These are phyloP conservation scores for Alexandromys fortis DNA, from an alignment of 2,113 vertebrate species.

Conservation along the genomic window DNA sequence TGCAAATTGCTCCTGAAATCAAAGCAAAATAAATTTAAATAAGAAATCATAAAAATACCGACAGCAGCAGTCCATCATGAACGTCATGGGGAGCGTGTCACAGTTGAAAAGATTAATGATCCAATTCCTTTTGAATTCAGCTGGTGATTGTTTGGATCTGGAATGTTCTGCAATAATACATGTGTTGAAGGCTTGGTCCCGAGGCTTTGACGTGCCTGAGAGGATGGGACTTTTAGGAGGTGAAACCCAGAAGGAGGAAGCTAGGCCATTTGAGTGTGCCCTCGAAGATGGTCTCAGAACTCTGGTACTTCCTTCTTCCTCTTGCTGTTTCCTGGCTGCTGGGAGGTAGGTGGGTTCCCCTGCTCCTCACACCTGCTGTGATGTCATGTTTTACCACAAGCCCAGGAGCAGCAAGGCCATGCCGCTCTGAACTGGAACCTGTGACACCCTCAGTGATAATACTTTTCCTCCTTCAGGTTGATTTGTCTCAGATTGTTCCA, in stretches of 20 bases:
- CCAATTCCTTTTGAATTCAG: background rate
- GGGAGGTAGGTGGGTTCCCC: background rate
- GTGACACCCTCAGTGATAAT: too few species aligned
- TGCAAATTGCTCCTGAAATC: background rate
- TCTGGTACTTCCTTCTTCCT: background rate
- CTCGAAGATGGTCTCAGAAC: background rate
- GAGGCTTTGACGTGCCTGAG: background rate
- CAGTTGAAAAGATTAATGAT: background rate
- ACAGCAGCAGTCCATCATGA: background rate
- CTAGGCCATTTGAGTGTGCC: background rate
- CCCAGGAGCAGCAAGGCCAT: background rate
- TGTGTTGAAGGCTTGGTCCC: background rate
- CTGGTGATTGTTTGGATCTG: background rate
- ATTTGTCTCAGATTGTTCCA: background rate
- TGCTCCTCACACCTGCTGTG: background rate
- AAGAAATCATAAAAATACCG: constrained; percentile 17
- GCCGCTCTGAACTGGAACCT: background rate
- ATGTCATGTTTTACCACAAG: background rate
- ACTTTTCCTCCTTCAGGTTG: background rate
- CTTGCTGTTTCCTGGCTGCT: background rate
- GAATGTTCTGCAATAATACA: background rate
- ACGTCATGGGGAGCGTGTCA: background rate
- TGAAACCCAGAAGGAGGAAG: background rate
- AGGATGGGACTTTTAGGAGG: background rate
- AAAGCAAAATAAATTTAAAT: constrained; percentile 59